A percentile compares a stretch with the other conserved stretches of the same genome.
Evolutionary conservation across 2,113 vertebrate genomes (phyloP).

Genomic region (Alectura lathami): DNA sequence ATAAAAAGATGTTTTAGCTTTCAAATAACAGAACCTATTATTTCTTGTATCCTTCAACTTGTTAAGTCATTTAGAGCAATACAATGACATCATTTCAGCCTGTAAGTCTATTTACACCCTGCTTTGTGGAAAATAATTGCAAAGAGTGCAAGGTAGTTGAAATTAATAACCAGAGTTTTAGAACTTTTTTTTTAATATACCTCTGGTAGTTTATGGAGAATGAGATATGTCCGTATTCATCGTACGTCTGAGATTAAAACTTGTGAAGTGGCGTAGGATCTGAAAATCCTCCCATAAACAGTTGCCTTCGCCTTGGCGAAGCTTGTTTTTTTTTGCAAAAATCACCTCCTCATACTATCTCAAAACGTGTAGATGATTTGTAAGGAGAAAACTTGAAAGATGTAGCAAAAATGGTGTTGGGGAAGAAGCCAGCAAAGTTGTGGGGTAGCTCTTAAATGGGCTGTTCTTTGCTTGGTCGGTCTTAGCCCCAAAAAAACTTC

Average conservation of each 20-base stretch:
- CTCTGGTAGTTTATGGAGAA: background rate
- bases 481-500: background rate
- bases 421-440: background rate
- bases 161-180: background rate
- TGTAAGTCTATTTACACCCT: background rate
- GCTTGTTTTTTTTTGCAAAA: background rate
- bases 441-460: background rate
- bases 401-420: background rate
- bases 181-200: background rate
- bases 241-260: background rate
- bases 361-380: background rate
- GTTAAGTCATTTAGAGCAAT: background rate
- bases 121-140: background rate
- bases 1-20: background rate
- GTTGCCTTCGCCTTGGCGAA: background rate
- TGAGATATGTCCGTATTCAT: background rate
- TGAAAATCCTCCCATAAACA: background rate
- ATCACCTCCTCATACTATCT: background rate
- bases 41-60: background rate
- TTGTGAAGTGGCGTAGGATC: background rate
- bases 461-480: background rate
- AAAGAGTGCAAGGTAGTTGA: background rate
- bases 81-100: background rate
- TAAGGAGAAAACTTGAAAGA: background rate
- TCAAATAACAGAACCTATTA: background rate